Conservation (phyloP, 1,140 invertebrate species). For the Nephotettix cincticeps region DNA sequence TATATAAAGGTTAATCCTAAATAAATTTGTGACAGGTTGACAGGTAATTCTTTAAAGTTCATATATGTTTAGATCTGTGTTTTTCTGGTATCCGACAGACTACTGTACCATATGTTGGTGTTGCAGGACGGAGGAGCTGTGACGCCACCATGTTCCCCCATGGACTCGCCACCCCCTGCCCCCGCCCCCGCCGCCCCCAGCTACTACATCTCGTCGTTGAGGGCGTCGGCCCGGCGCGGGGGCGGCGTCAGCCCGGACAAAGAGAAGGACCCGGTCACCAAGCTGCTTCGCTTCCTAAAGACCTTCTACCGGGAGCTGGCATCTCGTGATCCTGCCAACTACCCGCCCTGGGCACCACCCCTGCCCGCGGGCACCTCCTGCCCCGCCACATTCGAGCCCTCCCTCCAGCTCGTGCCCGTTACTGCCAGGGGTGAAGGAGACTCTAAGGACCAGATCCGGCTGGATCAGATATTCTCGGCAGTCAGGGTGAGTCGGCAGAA, state of each 20-base stretch:
- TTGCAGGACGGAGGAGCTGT: constrained; percentile 25
- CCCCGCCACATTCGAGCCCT: constrained; percentile 51
- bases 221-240: constrained; percentile 47
- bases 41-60: too few species aligned
- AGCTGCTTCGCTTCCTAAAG: constrained; percentile 49
- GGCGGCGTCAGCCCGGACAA: constrained; percentile 45
- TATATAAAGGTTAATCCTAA: too few species aligned
- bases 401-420: constrained; percentile 49
- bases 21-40: too few species aligned
- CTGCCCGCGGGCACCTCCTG: constrained; percentile 49
- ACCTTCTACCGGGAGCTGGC: constrained; percentile 51
- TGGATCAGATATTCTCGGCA: constrained; percentile 51
- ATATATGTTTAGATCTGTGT: too few species aligned
- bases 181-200: constrained; percentile 36
- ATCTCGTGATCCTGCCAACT: constrained; percentile 47
- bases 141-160: constrained; percentile 27
- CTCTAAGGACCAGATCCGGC: constrained; percentile 43
- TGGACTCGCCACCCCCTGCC: constrained; percentile 21
- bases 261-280: constrained; percentile 47
- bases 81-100: too few species aligned
- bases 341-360: constrained; percentile 49
- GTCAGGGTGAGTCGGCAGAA: constrained; percentile 50
- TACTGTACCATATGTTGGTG: too few species aligned
- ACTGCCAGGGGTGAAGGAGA: constrained; percentile 38
- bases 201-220: constrained; percentile 45